phyloP scores from a whole-genome alignment of 2,888 invertebrate genomes.

The Mongoloraphidia duomilia region DNA sequence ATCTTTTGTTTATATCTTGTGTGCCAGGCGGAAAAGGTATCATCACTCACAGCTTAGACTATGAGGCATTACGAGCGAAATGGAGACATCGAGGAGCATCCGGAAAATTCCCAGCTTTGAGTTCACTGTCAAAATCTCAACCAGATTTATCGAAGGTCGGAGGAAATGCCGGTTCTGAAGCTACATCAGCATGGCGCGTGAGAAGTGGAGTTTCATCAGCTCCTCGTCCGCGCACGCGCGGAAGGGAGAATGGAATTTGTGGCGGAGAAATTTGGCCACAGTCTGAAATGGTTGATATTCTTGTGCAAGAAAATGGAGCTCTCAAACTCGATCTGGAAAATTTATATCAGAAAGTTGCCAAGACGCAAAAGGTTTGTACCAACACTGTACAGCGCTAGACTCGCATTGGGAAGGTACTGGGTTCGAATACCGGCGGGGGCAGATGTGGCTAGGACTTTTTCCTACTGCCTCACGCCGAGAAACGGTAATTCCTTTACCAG shows the following conservation, averaged over 20 bases:
- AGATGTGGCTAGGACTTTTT: too few species aligned
- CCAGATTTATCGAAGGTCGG: slow-evolving; percentile 57
- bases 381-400: background rate
- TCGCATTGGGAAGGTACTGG: too few species aligned
- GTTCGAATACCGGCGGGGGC: too few species aligned
- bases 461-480: too few species aligned
- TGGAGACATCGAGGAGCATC: slow-evolving; percentile 10
- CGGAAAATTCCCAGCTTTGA: slow-evolving; percentile 36
- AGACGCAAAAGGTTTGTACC: slow-evolving; percentile 60
- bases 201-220: slow-evolving; percentile 25
- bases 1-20: too few species aligned
- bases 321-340: slow-evolving; percentile 71
- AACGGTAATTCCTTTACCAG: too few species aligned
- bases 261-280: slow-evolving; percentile 45
- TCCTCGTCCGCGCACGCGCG: slow-evolving; percentile 39
- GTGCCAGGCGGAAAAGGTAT: too few species aligned
- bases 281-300: slow-evolving; percentile 63
- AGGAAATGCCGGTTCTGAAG: slow-evolving; percentile 10
- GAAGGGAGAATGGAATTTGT: slow-evolving; percentile 40
- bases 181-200: slow-evolving; percentile 14
- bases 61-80: too few species aligned
- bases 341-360: slow-evolving; percentile 69
- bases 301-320: slow-evolving; percentile 72
- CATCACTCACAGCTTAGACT: too few species aligned
- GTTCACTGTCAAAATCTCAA: slow-evolving; percentile 57